Conservation (phyloP, 2,888 invertebrate genomes). For the Mesodorylaimus sp. region DNA sequence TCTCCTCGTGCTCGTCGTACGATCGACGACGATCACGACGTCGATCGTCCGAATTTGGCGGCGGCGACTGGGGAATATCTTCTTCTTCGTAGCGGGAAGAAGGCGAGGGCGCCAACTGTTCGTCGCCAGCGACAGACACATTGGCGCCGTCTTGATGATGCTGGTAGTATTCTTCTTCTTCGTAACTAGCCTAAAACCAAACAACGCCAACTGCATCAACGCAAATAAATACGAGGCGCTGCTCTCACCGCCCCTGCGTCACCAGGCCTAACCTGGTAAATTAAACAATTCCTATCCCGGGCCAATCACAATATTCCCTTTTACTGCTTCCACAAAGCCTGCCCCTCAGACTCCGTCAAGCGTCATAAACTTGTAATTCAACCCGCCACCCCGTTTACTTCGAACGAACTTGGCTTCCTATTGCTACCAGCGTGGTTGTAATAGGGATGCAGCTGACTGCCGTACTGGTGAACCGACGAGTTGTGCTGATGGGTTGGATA, state of each 20-base stretch:
- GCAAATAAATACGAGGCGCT: not conserved
- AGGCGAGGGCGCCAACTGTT: not conserved
- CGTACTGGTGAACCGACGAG: slow-evolving; percentile 64
- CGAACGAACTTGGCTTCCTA: no score
- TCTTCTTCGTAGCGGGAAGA: not conserved
- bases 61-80: not conserved
- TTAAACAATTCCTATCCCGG: no score
- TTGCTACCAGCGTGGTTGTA: slow-evolving; percentile 10
- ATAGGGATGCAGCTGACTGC: slow-evolving; percentile 26
- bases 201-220: not conserved
- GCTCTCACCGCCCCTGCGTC: no score
- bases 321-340: no score
- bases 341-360: no score
- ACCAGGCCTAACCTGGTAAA: no score
- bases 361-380: no score
- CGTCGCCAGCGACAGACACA: not conserved
- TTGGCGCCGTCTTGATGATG: not conserved
- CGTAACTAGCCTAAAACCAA: slow-evolving; percentile 1
- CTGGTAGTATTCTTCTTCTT: slow-evolving; percentile 10
- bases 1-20: slow-evolving; percentile 23
- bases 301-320: no score
- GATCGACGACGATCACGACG: slow-evolving; percentile 23
- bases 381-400: no score
- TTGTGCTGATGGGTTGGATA: slow-evolving; percentile 64
- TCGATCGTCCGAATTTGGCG: no score